Conservation (phyloP, 2,113 vertebrate species). For the Halcyon senegalensis region DNA sequence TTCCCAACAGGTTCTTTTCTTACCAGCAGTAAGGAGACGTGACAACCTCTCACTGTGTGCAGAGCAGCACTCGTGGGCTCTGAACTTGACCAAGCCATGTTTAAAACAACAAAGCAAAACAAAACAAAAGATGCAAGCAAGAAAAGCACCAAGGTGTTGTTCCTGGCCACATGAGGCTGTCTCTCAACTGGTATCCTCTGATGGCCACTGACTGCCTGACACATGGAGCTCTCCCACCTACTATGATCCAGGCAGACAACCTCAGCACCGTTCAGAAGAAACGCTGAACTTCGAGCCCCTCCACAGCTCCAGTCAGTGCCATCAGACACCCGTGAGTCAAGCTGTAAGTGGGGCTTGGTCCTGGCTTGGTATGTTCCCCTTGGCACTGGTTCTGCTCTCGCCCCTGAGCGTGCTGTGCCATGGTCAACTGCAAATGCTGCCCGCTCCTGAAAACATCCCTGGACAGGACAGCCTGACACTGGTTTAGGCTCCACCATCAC, state of each 20-base stretch:
- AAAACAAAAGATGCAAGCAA: background rate
- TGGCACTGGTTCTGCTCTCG: background rate
- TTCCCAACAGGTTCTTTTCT: background rate
- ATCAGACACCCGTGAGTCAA: background rate
- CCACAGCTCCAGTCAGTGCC: background rate
- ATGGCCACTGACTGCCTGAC: background rate
- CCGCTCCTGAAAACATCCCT: background rate
- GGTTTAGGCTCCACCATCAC: background rate
- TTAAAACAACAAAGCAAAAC: background rate
- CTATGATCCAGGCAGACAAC: background rate
- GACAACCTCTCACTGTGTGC: rapidly evolving
- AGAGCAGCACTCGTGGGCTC: background rate
- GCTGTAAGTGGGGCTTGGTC: background rate
- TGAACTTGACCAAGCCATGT: background rate
- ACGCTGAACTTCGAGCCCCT: background rate
- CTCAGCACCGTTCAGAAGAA: background rate
- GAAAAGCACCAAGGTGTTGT: background rate
- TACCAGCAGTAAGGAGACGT: background rate
- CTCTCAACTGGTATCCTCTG: background rate
- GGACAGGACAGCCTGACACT: background rate
- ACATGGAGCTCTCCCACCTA: background rate
- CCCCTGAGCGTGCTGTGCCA: rapidly evolving
- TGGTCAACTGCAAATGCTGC: background rate
- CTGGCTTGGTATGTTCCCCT: background rate
- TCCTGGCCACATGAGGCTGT: background rate